These are phyloP conservation scores for Myotis pilosus DNA, from an alignment of 2,797 vertebrate genomes.

Conservation along the genomic window DNA sequence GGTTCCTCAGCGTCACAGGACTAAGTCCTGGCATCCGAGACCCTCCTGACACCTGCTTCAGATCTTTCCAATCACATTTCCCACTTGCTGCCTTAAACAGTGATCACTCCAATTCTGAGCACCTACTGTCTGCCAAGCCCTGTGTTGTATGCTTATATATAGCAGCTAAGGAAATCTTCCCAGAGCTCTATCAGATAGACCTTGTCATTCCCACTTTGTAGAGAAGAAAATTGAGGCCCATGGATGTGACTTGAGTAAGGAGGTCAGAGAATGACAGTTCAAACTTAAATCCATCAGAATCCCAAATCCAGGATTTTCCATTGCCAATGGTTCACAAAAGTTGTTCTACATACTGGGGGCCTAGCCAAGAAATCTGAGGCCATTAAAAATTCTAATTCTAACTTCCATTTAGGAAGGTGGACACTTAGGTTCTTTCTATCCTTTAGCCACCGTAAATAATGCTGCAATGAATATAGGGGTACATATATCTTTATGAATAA, in stretches of 20 bases:
- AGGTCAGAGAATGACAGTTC: slow-evolving; percentile 22
- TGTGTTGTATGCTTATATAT: background rate
- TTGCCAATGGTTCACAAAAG: slow-evolving; percentile 10
- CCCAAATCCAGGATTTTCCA: background rate
- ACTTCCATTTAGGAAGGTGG: slow-evolving; percentile 19
- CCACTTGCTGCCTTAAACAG: slow-evolving; percentile 27
- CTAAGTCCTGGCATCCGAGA: background rate
- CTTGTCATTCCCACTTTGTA: background rate
- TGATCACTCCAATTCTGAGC: background rate
- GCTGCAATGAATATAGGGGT: background rate
- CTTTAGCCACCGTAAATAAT: background rate
- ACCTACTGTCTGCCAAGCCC: slow-evolving; percentile 3
- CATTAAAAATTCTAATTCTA: slow-evolving; percentile 42
- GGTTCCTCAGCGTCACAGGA: slow-evolving; percentile 6
- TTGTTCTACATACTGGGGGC: background rate
- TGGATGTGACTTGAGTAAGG: background rate
- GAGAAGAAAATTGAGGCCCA: background rate
- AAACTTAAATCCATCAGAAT: slow-evolving; percentile 1
- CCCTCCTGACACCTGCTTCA: slow-evolving; percentile 27
- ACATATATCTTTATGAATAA: background rate
- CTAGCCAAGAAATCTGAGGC: background rate
- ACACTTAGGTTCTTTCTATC: background rate
- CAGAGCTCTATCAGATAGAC: slow-evolving; percentile 4
- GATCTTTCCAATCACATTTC: slow-evolving; percentile 32
- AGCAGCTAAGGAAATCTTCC: slow-evolving; percentile 33